phyloP scores from a whole-genome alignment of 1,140 invertebrate genomes.

The Arctopsyche grandis region DNA sequence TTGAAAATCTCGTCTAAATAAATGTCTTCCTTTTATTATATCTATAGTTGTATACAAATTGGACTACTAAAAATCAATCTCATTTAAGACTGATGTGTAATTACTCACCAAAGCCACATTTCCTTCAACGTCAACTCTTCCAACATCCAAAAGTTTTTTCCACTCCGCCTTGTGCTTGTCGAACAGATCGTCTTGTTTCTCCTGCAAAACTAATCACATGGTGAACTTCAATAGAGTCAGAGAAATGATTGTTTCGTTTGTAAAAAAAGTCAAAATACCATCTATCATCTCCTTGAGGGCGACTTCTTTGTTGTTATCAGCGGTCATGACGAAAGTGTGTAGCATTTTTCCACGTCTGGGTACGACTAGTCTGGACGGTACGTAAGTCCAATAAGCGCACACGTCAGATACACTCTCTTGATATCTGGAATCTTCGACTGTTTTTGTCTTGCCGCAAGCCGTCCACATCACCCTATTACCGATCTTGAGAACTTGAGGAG shows the following conservation, averaged over 20 bases:
- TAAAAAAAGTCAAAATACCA: slow-evolving; percentile 57
- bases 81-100: background rate
- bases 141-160: slow-evolving; percentile 58
- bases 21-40: no score
- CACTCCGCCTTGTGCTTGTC: slow-evolving; percentile 61
- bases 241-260: background rate
- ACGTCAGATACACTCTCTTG: slow-evolving; percentile 61
- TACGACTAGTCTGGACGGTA: slow-evolving; percentile 64
- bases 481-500: slow-evolving; percentile 58
- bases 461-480: slow-evolving; percentile 59
- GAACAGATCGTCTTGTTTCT: slow-evolving; percentile 61
- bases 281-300: slow-evolving; percentile 65
- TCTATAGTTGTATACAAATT: no score
- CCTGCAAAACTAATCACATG: slow-evolving; percentile 62
- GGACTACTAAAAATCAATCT: no score
- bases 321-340: slow-evolving; percentile 66
- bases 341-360: slow-evolving; percentile 59
- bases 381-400: slow-evolving; percentile 64
- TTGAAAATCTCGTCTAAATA: no score
- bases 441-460: slow-evolving; percentile 61
- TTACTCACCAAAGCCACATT: slow-evolving; percentile 62
- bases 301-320: slow-evolving; percentile 63
- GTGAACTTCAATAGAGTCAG: slow-evolving; percentile 3
- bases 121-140: slow-evolving; percentile 63
- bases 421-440: slow-evolving; percentile 61